These are phyloP conservation scores for Umimayanthus kanabou DNA, from an alignment of 92 coral and sea anemone species.

Conservation along the genomic window DNA sequence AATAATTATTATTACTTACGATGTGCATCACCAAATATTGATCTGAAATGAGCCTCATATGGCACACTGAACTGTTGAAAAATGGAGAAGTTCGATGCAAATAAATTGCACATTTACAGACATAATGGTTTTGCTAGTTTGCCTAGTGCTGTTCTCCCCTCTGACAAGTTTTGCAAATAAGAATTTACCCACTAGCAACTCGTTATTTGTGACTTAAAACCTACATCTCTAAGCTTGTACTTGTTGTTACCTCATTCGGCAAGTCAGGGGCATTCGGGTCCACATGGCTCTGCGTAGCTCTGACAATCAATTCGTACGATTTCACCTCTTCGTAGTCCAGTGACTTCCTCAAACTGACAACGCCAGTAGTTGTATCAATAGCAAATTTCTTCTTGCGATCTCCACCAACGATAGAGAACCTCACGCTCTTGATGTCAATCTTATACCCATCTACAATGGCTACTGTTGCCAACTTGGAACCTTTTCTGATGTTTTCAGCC, in stretches of 20 bases:
- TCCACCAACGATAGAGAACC: conserved; percentile 84
- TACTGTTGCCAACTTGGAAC: conserved; percentile 56
- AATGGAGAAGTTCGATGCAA: no score
- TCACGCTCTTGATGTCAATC: conserved; percentile 47
- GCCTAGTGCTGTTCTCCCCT: no score
- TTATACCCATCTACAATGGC: conserved; percentile 48
- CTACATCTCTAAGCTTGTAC: not conserved
- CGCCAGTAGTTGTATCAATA: conserved; percentile 69
- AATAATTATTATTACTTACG: no score
- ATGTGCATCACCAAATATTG: no score
- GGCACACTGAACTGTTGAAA: no score
- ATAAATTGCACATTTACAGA: no score
- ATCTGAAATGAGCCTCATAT: no score
- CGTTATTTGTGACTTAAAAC: no score
- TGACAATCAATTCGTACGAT: conserved; percentile 69
- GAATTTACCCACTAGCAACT: no score
- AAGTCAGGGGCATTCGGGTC: conserved; percentile 61
- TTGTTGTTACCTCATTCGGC: conserved; percentile 75
- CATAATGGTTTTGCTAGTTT: no score
- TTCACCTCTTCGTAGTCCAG: conserved; percentile 84
- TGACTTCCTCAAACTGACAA: conserved; percentile 58
- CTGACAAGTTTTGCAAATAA: no score
- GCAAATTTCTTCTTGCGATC: conserved; percentile 68
- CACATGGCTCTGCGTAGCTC: conserved; percentile 70
- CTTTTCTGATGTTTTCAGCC: conserved; percentile 55